phyloP scores from a whole-genome alignment of 2,113 vertebrate genomes.

The Vulpes lagopus region DNA sequence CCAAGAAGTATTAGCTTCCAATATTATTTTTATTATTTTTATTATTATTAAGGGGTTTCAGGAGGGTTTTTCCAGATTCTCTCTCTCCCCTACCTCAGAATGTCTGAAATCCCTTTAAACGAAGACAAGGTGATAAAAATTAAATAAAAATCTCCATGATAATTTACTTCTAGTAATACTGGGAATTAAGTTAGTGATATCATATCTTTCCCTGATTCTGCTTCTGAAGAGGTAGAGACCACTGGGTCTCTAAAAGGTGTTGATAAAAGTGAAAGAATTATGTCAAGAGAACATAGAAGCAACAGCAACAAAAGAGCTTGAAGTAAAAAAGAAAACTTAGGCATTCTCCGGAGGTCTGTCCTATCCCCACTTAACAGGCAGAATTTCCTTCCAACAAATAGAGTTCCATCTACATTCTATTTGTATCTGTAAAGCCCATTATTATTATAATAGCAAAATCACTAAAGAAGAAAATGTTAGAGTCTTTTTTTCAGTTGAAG shows the following conservation, averaged over 20 bases:
- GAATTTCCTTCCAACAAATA: not conserved
- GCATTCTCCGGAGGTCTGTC: not conserved
- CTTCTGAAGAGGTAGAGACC: conserved; percentile 19
- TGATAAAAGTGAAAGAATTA: not conserved
- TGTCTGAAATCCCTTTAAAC: conserved; percentile 43
- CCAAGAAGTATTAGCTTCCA: not conserved
- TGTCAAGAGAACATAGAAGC: not conserved
- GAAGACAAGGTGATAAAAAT: conserved; percentile 46
- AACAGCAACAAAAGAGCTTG: not conserved
- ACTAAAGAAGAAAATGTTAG: conserved; percentile 64
- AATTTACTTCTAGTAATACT: conserved; percentile 7
- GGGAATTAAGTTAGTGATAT: not conserved
- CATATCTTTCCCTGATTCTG: not conserved
- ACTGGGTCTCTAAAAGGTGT: not conserved
- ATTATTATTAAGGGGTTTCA: conserved; percentile 41
- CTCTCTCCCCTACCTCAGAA: not conserved
- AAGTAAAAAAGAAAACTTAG: conserved; percentile 8
- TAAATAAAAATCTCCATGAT: conserved; percentile 39
- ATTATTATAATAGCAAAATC: conserved; percentile 62
- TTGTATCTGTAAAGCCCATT: conserved; percentile 36
- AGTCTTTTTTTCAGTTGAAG: conserved; percentile 14
- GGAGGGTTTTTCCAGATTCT: conserved; percentile 2
- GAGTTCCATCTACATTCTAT: not conserved
- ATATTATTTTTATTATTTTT: conserved; percentile 26
- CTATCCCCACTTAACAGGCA: not conserved